Evolutionary conservation across 64 coral and sea anemone species (phyloP).

Genomic region (Acropora tenuis): DNA sequence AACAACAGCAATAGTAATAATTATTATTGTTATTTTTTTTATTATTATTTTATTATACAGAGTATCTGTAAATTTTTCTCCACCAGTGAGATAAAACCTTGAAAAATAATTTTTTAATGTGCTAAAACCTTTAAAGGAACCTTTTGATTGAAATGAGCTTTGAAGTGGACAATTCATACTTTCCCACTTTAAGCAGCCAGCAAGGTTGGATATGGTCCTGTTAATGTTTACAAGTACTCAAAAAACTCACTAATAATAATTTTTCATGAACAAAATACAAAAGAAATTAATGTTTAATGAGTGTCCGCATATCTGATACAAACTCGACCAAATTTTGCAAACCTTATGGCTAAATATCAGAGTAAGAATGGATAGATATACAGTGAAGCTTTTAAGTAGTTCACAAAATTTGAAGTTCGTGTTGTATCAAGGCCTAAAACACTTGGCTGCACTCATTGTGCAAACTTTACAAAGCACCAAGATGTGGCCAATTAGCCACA

Average conservation of each 20-base stretch:
- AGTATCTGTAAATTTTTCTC: not conserved
- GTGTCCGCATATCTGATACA: not conserved
- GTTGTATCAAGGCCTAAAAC: constrained; percentile 10
- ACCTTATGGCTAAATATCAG: constrained; percentile 4
- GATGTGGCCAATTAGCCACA: not conserved
- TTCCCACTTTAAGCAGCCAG: not conserved
- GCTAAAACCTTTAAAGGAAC: not conserved
- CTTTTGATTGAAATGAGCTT: not conserved
- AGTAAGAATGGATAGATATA: constrained; percentile 12
- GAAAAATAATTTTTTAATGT: not conserved
- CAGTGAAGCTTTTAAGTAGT: not conserved
- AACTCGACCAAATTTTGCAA: not conserved
- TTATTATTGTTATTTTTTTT: too few relatives aligned
- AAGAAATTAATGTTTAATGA: constrained; percentile 10
- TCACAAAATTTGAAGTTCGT: not conserved
- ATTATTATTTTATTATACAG: not conserved
- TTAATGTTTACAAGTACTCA: not conserved
- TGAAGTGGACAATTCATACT: not conserved
- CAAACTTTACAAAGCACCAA: not conserved
- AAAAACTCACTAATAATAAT: not conserved
- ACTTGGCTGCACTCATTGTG: not conserved
- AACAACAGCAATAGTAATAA: not conserved
- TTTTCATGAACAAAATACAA: constrained; percentile 6
- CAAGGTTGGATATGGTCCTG: not conserved
- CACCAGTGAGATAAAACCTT: not conserved